These are phyloP conservation scores for Premnoplex brunnescens DNA, from an alignment of 2,797 vertebrate genomes.

Conservation along the genomic window DNA sequence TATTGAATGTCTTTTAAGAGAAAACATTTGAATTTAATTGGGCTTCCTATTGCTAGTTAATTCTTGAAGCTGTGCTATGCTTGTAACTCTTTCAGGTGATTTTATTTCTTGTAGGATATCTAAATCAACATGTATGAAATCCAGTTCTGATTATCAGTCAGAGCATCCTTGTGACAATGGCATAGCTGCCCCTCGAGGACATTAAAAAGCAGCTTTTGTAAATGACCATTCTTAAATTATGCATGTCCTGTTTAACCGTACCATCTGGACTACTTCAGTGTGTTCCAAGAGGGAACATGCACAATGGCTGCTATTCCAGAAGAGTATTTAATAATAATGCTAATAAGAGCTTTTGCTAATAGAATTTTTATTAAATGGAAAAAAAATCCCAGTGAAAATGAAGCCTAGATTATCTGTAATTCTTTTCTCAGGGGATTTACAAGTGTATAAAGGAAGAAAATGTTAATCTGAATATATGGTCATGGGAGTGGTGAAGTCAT, in stretches of 20 bases:
- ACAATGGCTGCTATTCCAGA: constrained; percentile 67
- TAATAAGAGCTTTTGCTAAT: constrained; percentile 75
- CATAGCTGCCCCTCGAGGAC: constrained; percentile 63
- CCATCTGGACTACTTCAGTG: constrained; percentile 76
- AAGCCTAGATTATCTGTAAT: constrained; percentile 14
- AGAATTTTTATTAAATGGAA: constrained; percentile 71
- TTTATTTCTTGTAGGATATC: neutral
- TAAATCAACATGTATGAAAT: neutral
- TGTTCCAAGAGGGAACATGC: constrained; percentile 62
- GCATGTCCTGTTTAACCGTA: constrained; percentile 77
- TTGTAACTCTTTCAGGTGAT: constrained; percentile 17
- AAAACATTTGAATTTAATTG: constrained; percentile 13
- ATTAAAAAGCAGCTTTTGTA: constrained; percentile 77
- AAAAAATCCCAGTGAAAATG: constrained; percentile 57
- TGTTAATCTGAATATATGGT: constrained; percentile 5
- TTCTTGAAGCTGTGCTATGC: constrained; percentile 45
- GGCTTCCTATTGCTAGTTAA: constrained; percentile 43
- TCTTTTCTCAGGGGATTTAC: constrained; percentile 43
- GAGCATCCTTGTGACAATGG: constrained; percentile 49
- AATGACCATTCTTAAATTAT: constrained; percentile 83
- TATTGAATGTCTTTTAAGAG: neutral
- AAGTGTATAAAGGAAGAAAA: constrained; percentile 31
- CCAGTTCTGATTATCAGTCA: constrained; percentile 64
- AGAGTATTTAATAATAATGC: constrained; percentile 74
- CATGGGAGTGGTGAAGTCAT: constrained; percentile 42